Percentiles rank a stretch among this genome's conserved stretches.
Evolutionary conservation across 2,888 invertebrate genomes (phyloP).

Genomic region (Noctua pronuba): DNA sequence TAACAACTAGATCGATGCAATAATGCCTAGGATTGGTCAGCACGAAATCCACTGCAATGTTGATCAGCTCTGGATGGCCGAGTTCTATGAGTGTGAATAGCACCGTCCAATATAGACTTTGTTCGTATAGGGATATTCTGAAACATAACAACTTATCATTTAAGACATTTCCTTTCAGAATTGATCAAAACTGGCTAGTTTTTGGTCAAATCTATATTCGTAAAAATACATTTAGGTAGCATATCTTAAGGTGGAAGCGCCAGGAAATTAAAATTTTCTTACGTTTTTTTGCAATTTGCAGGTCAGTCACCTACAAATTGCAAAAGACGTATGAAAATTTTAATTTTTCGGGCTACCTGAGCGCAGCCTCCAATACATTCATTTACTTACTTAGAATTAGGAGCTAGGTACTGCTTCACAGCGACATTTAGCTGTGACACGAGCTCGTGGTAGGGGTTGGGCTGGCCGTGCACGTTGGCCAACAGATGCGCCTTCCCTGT

Average conservation of each 20-base stretch:
- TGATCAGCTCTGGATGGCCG: slow-evolving; percentile 84
- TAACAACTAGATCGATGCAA: slow-evolving; percentile 84
- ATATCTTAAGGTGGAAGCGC: background rate
- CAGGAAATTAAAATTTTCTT: background rate
- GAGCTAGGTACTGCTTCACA: slow-evolving; percentile 75
- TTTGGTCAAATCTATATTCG: too few relatives aligned
- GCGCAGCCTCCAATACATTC: background rate
- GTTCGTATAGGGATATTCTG: slow-evolving; percentile 87
- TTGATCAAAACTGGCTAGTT: background rate
- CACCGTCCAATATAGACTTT: slow-evolving; percentile 86
- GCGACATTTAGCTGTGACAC: slow-evolving; percentile 76
- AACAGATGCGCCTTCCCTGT: slow-evolving; percentile 67
- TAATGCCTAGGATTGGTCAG: slow-evolving; percentile 82
- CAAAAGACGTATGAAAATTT: too few relatives aligned
- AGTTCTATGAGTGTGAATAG: slow-evolving; percentile 83
- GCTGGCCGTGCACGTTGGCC: slow-evolving; percentile 58
- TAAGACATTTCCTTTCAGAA: background rate
- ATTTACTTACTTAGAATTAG: slow-evolving; percentile 73
- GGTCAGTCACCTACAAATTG: too few relatives aligned
- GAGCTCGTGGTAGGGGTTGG: slow-evolving; percentile 76
- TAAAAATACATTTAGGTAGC: background rate
- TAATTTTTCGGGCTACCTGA: too few relatives aligned
- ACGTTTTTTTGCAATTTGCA: too few relatives aligned
- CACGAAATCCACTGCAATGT: slow-evolving; percentile 83
- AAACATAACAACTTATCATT: background rate